These are phyloP conservation scores for Paracanthobrama guichenoti DNA, from an alignment of 2,113 vertebrate species.

Conservation along the genomic window DNA sequence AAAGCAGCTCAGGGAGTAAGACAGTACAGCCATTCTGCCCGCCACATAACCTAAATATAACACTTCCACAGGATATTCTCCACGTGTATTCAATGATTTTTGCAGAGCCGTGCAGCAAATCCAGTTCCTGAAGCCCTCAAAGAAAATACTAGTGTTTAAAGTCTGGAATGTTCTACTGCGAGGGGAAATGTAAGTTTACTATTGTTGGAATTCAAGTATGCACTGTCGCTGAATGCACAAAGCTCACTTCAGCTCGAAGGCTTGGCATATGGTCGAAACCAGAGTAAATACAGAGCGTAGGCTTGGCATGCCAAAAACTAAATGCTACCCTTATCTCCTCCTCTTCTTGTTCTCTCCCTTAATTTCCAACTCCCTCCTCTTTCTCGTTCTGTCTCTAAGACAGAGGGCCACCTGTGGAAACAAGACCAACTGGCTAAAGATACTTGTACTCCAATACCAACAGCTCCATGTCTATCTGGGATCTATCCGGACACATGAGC, in stretches of 20 bases:
- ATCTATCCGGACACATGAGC: slow-evolving; percentile 17
- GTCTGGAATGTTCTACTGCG: slow-evolving; percentile 2
- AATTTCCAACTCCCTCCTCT: background rate
- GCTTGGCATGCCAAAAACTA: slow-evolving; percentile 20
- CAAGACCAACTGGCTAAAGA: slow-evolving; percentile 14
- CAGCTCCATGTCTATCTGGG: slow-evolving; percentile 3
- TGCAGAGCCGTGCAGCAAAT: background rate
- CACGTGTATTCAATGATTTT: background rate
- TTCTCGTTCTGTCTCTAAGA: background rate
- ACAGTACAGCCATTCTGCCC: background rate
- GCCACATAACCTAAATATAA: slow-evolving; percentile 25
- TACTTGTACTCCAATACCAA: slow-evolving; percentile 25
- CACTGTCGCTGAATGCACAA: slow-evolving; percentile 15
- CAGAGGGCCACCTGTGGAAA: slow-evolving; percentile 19
- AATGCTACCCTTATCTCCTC: slow-evolving; percentile 18
- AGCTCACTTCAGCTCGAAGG: background rate
- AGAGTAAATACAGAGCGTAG: slow-evolving; percentile 20
- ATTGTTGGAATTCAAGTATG: slow-evolving; percentile 33
- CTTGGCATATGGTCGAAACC: slow-evolving; percentile 30
- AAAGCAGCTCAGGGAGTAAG: background rate
- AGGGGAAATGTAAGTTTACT: slow-evolving; percentile 33
- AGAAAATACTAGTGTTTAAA: slow-evolving; percentile 20
- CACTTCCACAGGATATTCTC: slow-evolving; percentile 29
- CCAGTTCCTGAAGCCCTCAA: slow-evolving; percentile 24
- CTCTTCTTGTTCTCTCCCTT: background rate